Evolutionary conservation across 2,888 invertebrate species (phyloP).

Genomic region (Calameuta idolon): DNA sequence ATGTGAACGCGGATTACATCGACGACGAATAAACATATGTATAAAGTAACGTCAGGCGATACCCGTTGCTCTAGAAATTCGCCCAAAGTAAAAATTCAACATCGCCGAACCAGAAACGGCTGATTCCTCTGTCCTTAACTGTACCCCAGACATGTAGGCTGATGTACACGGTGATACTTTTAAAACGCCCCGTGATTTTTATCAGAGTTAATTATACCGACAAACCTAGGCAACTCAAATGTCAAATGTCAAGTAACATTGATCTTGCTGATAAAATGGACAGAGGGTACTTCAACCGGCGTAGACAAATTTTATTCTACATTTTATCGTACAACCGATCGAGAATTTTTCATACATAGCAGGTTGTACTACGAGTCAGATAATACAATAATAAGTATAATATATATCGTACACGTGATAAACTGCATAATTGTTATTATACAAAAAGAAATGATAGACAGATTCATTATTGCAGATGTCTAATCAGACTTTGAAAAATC

Average conservation of each 20-base stretch:
- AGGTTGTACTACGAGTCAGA: not conserved
- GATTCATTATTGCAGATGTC: not conserved
- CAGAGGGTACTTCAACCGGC: not conserved
- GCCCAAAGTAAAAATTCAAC: not conserved
- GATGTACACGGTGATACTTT: not conserved
- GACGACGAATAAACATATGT: not conserved
- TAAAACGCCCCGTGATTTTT: not conserved
- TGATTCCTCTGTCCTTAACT: no score
- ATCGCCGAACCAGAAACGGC: not conserved
- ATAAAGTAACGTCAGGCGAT: not conserved
- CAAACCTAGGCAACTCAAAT: not conserved
- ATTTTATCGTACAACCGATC: not conserved
- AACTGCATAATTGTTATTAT: not conserved
- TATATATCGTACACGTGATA: not conserved
- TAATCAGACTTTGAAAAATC: not conserved
- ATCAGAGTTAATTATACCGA: not conserved
- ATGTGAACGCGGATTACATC: not conserved
- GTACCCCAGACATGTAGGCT: not conserved
- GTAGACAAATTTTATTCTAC: not conserved
- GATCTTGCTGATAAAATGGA: not conserved
- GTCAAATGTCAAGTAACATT: constrained; percentile 7
- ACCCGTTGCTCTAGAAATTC: not conserved
- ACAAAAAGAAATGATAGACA: not conserved
- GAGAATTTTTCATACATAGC: not conserved
- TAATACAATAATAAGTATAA: not conserved